phyloP scores from a whole-genome alignment of 2,113 vertebrate genomes.

The Acrocephalus arundinaceus region DNA sequence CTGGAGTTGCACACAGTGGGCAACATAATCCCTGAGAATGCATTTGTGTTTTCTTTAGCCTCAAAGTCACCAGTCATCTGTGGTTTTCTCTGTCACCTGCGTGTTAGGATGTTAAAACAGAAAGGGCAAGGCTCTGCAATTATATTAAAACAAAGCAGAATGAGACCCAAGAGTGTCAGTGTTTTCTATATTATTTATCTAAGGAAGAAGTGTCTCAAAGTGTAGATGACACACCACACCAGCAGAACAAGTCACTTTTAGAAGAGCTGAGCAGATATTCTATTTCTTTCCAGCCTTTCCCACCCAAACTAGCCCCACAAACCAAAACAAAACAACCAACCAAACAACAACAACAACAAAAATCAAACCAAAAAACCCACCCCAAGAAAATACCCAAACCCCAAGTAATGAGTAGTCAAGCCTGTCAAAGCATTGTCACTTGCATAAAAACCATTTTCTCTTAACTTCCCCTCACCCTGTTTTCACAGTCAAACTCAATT shows the following conservation, averaged over 20 bases:
- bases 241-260: not conserved
- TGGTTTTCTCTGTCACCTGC: not conserved
- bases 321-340: not conserved
- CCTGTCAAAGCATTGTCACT: not conserved
- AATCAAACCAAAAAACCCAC: not conserved
- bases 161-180: not conserved
- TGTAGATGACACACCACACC: not conserved
- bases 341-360: not conserved
- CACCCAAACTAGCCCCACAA: accelerated
- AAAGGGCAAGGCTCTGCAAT: not conserved
- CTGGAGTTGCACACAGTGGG: not conserved
- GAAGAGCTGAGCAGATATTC: not conserved
- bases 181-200: not conserved
- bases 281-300: not conserved
- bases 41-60: not conserved
- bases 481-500: not conserved
- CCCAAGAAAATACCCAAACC: not conserved
- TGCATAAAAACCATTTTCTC: not conserved
- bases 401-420: not conserved
- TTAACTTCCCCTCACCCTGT: not conserved
- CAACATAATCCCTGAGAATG: not conserved
- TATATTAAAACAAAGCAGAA: not conserved
- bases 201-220: not conserved
- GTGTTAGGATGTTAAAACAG: not conserved
- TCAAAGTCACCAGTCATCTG: not conserved